Evolutionary conservation across 2,113 vertebrate species (phyloP).

Genomic region (Perccottus glenii): DNA sequence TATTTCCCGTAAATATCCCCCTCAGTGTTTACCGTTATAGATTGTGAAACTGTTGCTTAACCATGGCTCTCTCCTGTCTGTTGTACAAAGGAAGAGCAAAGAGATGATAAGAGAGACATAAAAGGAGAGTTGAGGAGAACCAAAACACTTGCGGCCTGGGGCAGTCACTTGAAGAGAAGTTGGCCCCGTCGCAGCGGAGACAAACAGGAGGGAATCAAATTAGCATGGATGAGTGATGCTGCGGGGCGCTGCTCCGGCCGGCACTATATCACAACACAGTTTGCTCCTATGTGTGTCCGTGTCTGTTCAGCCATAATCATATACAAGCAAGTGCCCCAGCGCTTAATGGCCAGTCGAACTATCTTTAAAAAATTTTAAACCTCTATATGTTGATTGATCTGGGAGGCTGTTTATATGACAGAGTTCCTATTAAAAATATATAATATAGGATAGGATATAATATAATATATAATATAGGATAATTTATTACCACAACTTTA

Average conservation of each 20-base stretch:
- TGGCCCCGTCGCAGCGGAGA: slow-evolving; percentile 22
- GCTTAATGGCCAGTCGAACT: no score
- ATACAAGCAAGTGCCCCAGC: background rate
- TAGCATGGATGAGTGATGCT: slow-evolving; percentile 27
- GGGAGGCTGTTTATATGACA: no score
- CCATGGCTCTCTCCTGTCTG: slow-evolving; percentile 7
- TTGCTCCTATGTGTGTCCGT: background rate
- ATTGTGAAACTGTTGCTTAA: background rate
- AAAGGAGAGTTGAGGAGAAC: slow-evolving; percentile 14
- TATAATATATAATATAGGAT: no score
- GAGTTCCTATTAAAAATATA: no score
- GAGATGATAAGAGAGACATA: slow-evolving; percentile 17
- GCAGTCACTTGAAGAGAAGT: slow-evolving; percentile 9
- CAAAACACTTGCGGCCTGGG: no score
- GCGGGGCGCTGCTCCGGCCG: slow-evolving; percentile 12
- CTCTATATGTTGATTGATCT: no score
- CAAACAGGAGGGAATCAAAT: slow-evolving; percentile 40
- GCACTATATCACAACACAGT: background rate
- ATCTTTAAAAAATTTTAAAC: no score
- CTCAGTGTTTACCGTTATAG: no score
- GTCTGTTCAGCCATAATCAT: slow-evolving; percentile 2
- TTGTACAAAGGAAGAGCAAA: background rate
- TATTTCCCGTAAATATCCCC: no score
- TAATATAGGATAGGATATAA: no score
- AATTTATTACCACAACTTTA: no score